phyloP scores from a whole-genome alignment of 2,888 invertebrate genomes.

The Cylindroiulus punctatus region DNA sequence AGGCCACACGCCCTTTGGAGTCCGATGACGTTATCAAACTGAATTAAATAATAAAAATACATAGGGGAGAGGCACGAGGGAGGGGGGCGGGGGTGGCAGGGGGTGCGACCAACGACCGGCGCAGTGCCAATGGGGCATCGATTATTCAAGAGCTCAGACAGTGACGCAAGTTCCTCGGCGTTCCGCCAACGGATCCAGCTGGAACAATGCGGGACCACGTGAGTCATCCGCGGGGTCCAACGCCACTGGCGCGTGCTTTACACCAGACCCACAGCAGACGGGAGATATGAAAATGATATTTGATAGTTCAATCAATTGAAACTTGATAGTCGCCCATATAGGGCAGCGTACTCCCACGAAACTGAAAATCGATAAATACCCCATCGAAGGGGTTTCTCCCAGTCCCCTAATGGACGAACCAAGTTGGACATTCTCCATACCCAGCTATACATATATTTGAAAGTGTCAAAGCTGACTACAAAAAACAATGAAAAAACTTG shows the following conservation, averaged over 20 bases:
- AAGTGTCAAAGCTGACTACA: no score
- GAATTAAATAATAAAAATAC: conserved; percentile 25
- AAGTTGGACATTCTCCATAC: no score
- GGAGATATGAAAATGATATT: conserved; percentile 8
- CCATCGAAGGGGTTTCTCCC: not conserved
- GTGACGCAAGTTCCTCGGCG: conserved; percentile 31
- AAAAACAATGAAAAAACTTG: no score
- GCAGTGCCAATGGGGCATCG: not conserved
- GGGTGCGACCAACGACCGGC: conserved; percentile 5
- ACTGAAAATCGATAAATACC: not conserved
- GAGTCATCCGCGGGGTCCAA: not conserved
- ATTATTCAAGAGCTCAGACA: conserved; percentile 23
- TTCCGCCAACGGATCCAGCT: not conserved
- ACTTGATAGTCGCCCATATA: not conserved
- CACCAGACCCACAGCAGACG: conserved; percentile 33
- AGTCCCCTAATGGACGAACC: no score
- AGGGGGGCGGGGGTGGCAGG: not conserved
- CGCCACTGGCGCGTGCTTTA: not conserved
- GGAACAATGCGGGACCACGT: not conserved
- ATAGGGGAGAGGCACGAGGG: not conserved
- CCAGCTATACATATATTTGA: no score
- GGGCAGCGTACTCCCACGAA: not conserved
- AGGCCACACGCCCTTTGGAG: conserved; percentile 14
- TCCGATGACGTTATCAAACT: conserved; percentile 38
- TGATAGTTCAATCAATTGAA: conserved; percentile 34